Evolutionary conservation across 2,888 invertebrate species (phyloP).

Genomic region (Eristalinus aeneus): DNA sequence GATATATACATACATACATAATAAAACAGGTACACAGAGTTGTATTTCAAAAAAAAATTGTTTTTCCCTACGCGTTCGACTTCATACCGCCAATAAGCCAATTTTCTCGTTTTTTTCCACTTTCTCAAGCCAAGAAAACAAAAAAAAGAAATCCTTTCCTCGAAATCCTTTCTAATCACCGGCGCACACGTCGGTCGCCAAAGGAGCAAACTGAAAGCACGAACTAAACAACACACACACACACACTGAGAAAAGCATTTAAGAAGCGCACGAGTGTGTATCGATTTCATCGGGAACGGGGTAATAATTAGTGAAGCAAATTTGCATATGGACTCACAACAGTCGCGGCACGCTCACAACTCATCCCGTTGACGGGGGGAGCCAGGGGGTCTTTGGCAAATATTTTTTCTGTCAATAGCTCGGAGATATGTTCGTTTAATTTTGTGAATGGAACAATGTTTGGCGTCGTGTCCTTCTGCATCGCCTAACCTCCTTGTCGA

Average conservation of each 20-base stretch:
- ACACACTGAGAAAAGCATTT: background rate
- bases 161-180: background rate
- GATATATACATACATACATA: constrained; percentile 75
- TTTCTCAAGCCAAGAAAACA: no score
- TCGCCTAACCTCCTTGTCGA: no score
- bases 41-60: constrained; percentile 4
- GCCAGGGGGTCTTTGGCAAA: background rate
- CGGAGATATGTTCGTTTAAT: constrained; percentile 1
- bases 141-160: constrained; percentile 27
- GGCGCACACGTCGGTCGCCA: no score
- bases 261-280: constrained; percentile 1
- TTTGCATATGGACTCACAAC: constrained; percentile 43
- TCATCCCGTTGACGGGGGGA: no score
- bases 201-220: background rate
- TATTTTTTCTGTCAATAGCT: background rate
- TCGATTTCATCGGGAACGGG: background rate
- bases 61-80: constrained; percentile 37
- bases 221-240: background rate
- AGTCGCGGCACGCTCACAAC: background rate
- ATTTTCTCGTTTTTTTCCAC: constrained; percentile 5
- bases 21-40: constrained; percentile 44
- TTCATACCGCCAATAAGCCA: constrained; percentile 48
- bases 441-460: background rate
- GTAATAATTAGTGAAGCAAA: constrained; percentile 56
- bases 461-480: no score